Conservation (phyloP, 2,113 vertebrate genomes). For the Phalacrocorax carbo region DNA sequence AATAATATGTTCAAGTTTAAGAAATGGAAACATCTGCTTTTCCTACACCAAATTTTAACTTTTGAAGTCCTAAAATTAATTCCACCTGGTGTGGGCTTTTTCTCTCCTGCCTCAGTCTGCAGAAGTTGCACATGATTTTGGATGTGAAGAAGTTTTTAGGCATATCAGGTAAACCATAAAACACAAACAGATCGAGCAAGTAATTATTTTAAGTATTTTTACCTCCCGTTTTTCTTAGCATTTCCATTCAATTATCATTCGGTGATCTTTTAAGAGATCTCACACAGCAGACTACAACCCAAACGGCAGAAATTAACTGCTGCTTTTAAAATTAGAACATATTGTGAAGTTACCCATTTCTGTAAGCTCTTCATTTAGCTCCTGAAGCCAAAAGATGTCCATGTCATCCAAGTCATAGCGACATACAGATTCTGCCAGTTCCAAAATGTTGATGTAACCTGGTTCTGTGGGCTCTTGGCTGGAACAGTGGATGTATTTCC, state of each 20-base stretch:
- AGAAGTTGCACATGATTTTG: neutral
- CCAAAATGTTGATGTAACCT: constrained; percentile 88
- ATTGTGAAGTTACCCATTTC: constrained; percentile 83
- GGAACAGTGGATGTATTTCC: constrained; percentile 89
- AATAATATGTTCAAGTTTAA: neutral
- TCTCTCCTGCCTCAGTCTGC: neutral
- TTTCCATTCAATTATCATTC: neutral
- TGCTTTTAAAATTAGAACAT: neutral
- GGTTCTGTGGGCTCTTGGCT: constrained; percentile 82
- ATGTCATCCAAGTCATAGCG: constrained; percentile 95
- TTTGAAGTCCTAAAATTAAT: neutral
- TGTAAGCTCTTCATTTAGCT: constrained; percentile 85
- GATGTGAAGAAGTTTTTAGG: neutral
- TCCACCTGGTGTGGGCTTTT: neutral
- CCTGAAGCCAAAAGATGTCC: constrained; percentile 92
- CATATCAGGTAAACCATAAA: neutral
- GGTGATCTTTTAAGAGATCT: neutral
- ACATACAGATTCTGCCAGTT: constrained; percentile 91
- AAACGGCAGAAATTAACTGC: neutral
- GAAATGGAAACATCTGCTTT: neutral
- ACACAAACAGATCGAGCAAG: neutral
- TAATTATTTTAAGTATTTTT: neutral
- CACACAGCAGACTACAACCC: neutral
- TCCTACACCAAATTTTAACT: neutral
- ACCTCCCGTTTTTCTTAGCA: neutral